Conservation (phyloP, 92 coral and sea anemone species). For the Zoanthus solanderi region DNA sequence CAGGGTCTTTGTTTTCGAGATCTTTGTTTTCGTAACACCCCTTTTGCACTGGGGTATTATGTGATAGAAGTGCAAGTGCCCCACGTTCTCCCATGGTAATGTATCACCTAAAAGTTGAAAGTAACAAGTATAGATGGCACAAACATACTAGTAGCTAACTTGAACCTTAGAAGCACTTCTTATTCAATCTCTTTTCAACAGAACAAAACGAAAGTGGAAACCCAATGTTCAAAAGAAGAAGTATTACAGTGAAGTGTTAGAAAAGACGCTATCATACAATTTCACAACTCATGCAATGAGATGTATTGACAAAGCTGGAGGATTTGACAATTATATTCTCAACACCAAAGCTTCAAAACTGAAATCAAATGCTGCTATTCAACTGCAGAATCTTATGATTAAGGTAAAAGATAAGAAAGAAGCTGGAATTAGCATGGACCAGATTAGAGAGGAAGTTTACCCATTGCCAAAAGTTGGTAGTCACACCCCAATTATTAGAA, state of each 20-base stretch:
- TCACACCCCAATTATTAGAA: slow-evolving; percentile 80
- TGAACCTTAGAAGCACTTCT: not conserved
- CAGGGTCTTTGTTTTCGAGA: too few species aligned
- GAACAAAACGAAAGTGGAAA: slow-evolving; percentile 95
- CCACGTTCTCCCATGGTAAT: too few species aligned
- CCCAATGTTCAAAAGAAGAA: slow-evolving; percentile 94
- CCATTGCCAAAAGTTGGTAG: slow-evolving; percentile 85
- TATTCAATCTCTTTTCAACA: slow-evolving; percentile 21
- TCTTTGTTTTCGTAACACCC: too few species aligned
- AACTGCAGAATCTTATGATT: slow-evolving; percentile 83
- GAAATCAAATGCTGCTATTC: slow-evolving; percentile 85
- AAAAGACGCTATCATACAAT: slow-evolving; percentile 75
- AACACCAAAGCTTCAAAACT: slow-evolving; percentile 82
- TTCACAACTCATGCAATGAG: slow-evolving; percentile 97
- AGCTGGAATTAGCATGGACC: slow-evolving; percentile 81
- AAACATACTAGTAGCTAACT: not conserved
- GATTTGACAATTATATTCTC: slow-evolving; percentile 95
- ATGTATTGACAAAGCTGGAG: slow-evolving; percentile 96
- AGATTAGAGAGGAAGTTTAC: slow-evolving; percentile 77
- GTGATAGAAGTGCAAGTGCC: too few species aligned
- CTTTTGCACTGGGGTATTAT: too few species aligned
- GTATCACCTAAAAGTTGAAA: too few species aligned
- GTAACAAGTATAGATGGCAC: too few species aligned
- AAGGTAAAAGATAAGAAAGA: slow-evolving; percentile 77
- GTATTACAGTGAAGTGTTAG: slow-evolving; percentile 93